These are phyloP conservation scores for Crypturellus undulatus DNA, from an alignment of 2,113 vertebrate genomes.

Conservation along the genomic window DNA sequence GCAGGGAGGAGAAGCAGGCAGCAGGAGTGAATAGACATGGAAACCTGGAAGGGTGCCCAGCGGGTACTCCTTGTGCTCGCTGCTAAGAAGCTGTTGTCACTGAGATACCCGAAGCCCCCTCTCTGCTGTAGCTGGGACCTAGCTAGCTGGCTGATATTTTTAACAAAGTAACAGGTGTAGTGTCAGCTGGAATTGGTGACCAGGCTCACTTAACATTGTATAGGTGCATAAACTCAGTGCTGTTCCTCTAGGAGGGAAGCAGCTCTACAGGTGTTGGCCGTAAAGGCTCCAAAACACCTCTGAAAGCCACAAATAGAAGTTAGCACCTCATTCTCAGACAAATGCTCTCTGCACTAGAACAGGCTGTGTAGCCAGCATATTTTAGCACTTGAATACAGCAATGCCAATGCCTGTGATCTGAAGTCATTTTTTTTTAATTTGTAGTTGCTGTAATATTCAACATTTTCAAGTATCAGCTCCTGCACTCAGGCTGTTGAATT, in stretches of 20 bases:
- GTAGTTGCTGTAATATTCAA: background rate
- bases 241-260: background rate
- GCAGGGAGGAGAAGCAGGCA: background rate
- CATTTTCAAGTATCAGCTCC: background rate
- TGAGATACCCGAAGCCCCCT: background rate
- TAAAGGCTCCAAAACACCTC: background rate
- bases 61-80: rapidly evolving
- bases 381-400: background rate
- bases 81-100: background rate
- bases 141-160: no score
- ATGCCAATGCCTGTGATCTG: background rate
- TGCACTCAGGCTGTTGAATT: background rate
- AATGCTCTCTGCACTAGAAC: background rate
- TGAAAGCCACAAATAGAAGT: background rate
- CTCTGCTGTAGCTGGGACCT: background rate
- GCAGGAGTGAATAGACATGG: no score
- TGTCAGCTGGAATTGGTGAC: background rate
- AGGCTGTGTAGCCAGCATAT: background rate
- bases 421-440: background rate
- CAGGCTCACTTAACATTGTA: background rate
- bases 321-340: background rate
- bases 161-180: background rate
- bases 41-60: background rate
- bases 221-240: rapidly evolving
- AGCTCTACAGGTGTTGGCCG: background rate